phyloP scores from a whole-genome alignment of 2,797 vertebrate genomes.

The Eulemur rubriventer region DNA sequence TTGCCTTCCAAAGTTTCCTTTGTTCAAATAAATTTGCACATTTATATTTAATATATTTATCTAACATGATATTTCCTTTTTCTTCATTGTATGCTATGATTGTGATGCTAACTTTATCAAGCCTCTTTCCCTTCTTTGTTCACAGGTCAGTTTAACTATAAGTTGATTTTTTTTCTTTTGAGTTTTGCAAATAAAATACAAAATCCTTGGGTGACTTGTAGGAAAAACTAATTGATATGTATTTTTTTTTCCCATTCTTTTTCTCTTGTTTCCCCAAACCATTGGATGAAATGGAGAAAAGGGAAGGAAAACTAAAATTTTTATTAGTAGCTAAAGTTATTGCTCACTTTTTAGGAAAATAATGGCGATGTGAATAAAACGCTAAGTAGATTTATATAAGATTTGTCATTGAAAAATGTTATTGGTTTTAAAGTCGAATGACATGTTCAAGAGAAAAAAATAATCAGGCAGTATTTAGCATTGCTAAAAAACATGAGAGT shows the following conservation, averaged over 20 bases:
- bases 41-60: not conserved
- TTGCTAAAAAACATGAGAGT: not conserved
- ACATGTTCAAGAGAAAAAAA: not conserved
- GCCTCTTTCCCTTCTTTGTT: not conserved
- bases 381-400: not conserved
- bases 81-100: fast-evolving
- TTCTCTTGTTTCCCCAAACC: not conserved
- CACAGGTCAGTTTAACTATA: not conserved
- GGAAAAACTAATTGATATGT: not conserved
- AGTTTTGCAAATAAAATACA: not conserved
- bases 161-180: not conserved
- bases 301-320: not conserved
- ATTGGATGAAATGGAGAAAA: not conserved
- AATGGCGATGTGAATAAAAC: not conserved
- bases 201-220: not conserved
- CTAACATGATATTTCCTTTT: not conserved
- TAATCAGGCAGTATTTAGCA: not conserved
- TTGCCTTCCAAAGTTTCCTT: not conserved
- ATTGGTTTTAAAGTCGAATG: not conserved
- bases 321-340: not conserved
- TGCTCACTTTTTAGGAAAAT: not conserved
- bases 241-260: not conserved
- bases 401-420: not conserved
- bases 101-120: not conserved
- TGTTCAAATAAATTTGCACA: not conserved